Percentiles rank a stretch among this genome's conserved stretches.
Conservation (phyloP, 2,888 invertebrate genomes). For the Aelia acuminata region DNA sequence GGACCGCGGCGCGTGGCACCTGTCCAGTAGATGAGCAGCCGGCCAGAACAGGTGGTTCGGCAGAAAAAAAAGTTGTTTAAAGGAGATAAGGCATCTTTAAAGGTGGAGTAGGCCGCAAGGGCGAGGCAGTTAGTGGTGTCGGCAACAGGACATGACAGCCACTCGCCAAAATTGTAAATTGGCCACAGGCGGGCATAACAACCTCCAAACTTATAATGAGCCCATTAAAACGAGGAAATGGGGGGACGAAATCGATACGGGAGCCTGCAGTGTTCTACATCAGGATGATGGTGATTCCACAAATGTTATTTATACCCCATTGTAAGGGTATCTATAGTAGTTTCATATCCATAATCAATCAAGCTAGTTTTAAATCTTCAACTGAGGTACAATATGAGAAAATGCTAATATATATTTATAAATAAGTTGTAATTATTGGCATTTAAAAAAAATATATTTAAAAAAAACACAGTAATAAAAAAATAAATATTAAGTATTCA, state of each 20-base stretch:
- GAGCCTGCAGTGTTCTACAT: not conserved
- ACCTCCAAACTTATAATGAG: not conserved
- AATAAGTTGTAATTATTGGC: no score
- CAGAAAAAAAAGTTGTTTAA: conserved; percentile 46
- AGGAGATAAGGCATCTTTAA: conserved; percentile 29
- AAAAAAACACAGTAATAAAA: no score
- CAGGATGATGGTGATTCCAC: not conserved
- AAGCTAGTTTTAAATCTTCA: no score
- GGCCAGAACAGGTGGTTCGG: conserved; percentile 42
- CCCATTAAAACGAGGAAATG: not conserved
- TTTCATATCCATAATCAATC: no score
- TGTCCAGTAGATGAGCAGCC: conserved; percentile 42
- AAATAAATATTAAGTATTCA: no score
- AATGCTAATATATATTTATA: no score
- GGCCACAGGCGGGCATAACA: not conserved
- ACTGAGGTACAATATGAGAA: no score
- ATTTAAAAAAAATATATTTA: no score
- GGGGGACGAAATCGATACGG: not conserved
- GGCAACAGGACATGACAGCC: not conserved
- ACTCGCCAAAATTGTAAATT: not conserved
- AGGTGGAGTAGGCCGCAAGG: conserved; percentile 14
- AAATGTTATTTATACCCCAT: no score
- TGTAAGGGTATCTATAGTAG: no score
- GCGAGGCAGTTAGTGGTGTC: not conserved
- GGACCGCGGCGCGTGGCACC: conserved; percentile 26